These are phyloP conservation scores for Plebejus argus DNA, from an alignment of 2,888 invertebrate species.

Conservation along the genomic window DNA sequence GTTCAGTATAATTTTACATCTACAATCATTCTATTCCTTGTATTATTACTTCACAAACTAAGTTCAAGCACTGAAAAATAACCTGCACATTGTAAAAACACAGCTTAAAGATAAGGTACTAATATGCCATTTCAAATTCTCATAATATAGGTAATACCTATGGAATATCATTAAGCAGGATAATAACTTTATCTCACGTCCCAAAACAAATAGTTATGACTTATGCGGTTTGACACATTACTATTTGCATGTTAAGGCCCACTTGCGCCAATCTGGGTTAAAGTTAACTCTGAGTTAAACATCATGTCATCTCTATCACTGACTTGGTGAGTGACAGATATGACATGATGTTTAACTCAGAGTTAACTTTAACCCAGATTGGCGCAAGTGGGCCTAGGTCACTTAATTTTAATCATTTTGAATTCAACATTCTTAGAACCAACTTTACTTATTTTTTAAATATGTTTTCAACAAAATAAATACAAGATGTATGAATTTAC, in stretches of 20 bases:
- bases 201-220: background rate
- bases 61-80: background rate
- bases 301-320: too few relatives aligned
- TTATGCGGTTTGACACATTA: slow-evolving; percentile 10
- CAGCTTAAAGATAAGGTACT: too few relatives aligned
- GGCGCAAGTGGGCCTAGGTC: too few relatives aligned
- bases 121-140: too few relatives aligned
- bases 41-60: background rate
- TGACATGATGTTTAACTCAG: too few relatives aligned
- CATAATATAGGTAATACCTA: too few relatives aligned
- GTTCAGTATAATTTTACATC: background rate
- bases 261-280: too few relatives aligned
- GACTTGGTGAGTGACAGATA: too few relatives aligned
- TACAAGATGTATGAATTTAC: too few relatives aligned
- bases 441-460: background rate
- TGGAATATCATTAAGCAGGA: background rate
- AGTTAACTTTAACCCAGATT: too few relatives aligned
- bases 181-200: background rate
- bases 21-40: background rate
- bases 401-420: slow-evolving; percentile 21
- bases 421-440: background rate
- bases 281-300: too few relatives aligned
- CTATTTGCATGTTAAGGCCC: background rate
- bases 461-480: too few relatives aligned
- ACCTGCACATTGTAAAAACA: background rate